Conservation (phyloP, 1,140 invertebrate species). For the Atta texana region DNA sequence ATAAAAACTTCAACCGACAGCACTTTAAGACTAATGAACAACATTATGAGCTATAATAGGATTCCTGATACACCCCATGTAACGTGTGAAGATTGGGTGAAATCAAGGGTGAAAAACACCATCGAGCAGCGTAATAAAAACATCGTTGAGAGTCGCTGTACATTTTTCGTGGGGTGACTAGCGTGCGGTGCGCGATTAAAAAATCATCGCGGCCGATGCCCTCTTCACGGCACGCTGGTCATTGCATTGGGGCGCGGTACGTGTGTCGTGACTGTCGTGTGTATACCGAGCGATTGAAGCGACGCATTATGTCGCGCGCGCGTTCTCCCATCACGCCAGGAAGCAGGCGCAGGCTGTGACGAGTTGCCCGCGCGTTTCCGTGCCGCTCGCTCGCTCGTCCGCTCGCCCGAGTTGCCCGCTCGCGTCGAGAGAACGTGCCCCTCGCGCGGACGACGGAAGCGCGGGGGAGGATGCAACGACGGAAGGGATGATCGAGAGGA, state of each 20-base stretch:
- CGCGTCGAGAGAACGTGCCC: conserved; percentile 64
- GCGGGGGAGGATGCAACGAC: background rate
- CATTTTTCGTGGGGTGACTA: conserved; percentile 66
- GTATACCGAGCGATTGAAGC: conserved; percentile 33
- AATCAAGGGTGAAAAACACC: background rate
- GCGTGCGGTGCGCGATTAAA: conserved; percentile 72
- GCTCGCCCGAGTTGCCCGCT: background rate
- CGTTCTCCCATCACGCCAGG: conserved; percentile 70
- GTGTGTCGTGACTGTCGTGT: background rate
- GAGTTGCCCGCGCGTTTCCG: conserved; percentile 67
- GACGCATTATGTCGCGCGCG: conserved; percentile 71
- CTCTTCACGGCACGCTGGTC: conserved; percentile 75
- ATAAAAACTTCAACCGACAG: background rate
- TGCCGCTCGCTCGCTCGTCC: conserved; percentile 23
- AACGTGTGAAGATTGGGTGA: background rate
- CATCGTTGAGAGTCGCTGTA: conserved; percentile 63
- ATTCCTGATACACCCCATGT: background rate
- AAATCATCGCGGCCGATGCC: conserved; percentile 75
- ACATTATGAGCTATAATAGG: background rate
- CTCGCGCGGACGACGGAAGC: conserved; percentile 49
- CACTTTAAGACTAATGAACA: conserved; percentile 1
- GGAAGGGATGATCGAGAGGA: conserved; percentile 48
- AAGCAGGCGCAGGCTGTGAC: conserved; percentile 73
- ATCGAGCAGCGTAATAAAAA: conserved; percentile 15
- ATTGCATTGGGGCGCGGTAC: conserved; percentile 71